Conservation (phyloP, 2,888 invertebrate species). For the Tenthredo amoena region DNA sequence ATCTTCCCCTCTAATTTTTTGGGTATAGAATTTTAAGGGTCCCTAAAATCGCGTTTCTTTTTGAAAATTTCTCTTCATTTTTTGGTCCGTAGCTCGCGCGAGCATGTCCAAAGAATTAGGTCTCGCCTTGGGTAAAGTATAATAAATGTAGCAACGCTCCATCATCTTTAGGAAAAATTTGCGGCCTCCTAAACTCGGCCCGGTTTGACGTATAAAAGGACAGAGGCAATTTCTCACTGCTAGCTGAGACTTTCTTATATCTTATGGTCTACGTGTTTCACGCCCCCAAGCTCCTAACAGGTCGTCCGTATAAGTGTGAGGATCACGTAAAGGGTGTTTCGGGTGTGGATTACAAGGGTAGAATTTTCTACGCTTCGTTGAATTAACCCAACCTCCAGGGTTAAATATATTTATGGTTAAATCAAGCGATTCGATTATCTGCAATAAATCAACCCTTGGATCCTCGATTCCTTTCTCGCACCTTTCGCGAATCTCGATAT, state of each 20-base stretch:
- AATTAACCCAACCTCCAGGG: background rate
- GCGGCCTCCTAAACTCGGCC: constrained; percentile 10
- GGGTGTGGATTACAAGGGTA: constrained; percentile 39
- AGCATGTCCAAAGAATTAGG: constrained; percentile 20
- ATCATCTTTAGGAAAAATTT: constrained; percentile 46
- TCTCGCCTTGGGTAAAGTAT: background rate
- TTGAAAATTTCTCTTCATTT: background rate
- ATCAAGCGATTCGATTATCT: constrained; percentile 12
- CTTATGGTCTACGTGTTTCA: constrained; percentile 6
- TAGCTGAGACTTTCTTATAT: constrained; percentile 5
- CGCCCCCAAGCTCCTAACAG: constrained; percentile 18
- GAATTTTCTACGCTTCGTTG: constrained; percentile 25
- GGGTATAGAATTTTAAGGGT: background rate
- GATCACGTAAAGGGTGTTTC: constrained; percentile 15
- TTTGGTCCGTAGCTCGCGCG: background rate
- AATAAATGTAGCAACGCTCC: constrained; percentile 32
- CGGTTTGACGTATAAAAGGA: constrained; percentile 9
- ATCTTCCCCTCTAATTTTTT: background rate
- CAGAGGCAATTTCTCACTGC: constrained; percentile 8
- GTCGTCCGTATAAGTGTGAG: constrained; percentile 23
- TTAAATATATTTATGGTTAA: constrained; percentile 7
- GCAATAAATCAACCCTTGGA: background rate
- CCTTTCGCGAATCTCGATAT: background rate
- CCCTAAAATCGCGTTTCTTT: background rate
- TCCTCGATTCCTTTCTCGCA: background rate